A percentile compares a stretch with the other conserved stretches of the same genome.
Evolutionary conservation across 2,797 vertebrate genomes (phyloP).

Genomic region (Orestias chungarensis): DNA sequence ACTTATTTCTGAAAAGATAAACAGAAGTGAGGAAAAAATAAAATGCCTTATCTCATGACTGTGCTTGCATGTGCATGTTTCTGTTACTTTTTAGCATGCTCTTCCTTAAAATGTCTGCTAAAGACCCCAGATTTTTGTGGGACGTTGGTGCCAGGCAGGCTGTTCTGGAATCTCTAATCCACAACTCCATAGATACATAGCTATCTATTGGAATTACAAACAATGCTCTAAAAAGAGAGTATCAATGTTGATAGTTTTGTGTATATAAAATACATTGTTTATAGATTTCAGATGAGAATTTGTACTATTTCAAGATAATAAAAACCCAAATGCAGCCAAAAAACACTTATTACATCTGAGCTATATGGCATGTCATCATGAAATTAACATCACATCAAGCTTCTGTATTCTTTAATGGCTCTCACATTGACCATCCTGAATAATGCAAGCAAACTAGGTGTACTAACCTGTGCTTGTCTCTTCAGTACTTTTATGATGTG

Average conservation of each 20-base stretch:
- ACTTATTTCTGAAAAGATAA: constrained; percentile 80
- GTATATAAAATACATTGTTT: not conserved
- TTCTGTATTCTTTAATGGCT: too few species aligned
- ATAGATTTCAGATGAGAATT: not conserved
- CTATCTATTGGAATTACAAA: not conserved
- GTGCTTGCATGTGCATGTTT: constrained; percentile 13
- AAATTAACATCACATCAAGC: not conserved
- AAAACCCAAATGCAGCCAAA: not conserved
- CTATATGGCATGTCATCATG: not conserved
- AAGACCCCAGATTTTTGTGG: not conserved
- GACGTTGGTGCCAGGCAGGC: not conserved
- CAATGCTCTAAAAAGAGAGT: not conserved
- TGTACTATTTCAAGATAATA: too few species aligned
- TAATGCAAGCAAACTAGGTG: not conserved
- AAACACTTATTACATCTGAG: not conserved
- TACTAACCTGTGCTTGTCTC: too few species aligned
- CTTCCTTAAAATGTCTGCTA: not conserved
- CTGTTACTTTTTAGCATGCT: not conserved
- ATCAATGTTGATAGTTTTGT: not conserved
- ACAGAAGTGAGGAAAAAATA: constrained; percentile 60
- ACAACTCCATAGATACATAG: too few species aligned
- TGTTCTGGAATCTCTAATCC: not conserved
- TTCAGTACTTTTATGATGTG: too few species aligned
- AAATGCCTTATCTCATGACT: constrained; percentile 57
- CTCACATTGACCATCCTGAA: too few species aligned